These are phyloP conservation scores for Gallinago jamesoni DNA, from an alignment of 2,113 vertebrate genomes.

Conservation along the genomic window DNA sequence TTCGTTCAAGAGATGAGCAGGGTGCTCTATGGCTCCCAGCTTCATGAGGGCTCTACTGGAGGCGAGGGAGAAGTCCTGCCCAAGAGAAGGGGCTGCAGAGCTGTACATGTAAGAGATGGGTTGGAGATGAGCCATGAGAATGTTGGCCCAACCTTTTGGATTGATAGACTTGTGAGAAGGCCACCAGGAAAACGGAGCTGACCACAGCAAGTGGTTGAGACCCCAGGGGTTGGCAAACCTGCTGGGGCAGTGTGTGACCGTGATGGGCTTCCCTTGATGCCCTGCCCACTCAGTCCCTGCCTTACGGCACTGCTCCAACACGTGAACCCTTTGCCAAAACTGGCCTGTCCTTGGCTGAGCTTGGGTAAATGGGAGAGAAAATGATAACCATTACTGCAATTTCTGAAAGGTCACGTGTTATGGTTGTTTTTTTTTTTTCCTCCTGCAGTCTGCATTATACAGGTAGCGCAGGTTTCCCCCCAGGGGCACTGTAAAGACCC, in stretches of 20 bases:
- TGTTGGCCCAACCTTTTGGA: not conserved
- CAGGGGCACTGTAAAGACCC: not conserved
- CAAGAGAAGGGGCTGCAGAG: not conserved
- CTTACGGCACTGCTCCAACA: not conserved
- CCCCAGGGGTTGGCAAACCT: not conserved
- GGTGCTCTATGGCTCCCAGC: not conserved
- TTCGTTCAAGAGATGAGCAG: not conserved
- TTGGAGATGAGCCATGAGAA: fast-evolving
- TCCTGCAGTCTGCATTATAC: not conserved
- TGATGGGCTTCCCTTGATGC: not conserved
- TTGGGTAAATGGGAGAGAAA: not conserved
- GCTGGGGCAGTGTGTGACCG: not conserved
- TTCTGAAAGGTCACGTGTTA: not conserved
- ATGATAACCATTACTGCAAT: fast-evolving
- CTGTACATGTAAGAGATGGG: not conserved
- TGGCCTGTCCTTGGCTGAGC: not conserved
- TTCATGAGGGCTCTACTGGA: not conserved
- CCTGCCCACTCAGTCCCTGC: not conserved
- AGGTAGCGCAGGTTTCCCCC: not conserved
- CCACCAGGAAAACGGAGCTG: not conserved
- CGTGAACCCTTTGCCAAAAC: not conserved
- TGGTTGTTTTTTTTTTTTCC: not conserved
- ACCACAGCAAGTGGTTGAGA: not conserved
- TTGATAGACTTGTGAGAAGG: not conserved
- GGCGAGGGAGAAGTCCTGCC: not conserved